A percentile compares a stretch with the other conserved stretches of the same genome.
phyloP scores from a whole-genome alignment of 2,888 invertebrate genomes.

The Lasius fuliginosus region DNA sequence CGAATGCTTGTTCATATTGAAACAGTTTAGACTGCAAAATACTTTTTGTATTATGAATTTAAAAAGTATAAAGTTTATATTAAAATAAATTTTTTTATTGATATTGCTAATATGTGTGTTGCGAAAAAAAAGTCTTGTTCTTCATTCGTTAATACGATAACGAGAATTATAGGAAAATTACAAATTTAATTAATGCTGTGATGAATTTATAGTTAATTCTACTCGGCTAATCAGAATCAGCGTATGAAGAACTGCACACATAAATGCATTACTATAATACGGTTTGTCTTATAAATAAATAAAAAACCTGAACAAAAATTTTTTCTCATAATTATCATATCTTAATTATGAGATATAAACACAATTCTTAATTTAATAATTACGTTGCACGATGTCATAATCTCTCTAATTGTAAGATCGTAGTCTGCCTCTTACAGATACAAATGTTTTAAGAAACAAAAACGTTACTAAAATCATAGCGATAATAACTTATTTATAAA shows the following conservation, averaged over 20 bases:
- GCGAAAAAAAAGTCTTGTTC: neutral
- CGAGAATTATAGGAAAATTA: neutral
- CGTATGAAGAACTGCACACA: neutral
- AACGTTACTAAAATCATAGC: neutral
- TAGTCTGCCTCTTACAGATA: neutral
- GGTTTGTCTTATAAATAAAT: constrained; percentile 4
- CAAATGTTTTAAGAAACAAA: neutral
- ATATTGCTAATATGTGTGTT: neutral
- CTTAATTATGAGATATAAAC: constrained; percentile 10
- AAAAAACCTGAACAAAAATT: neutral
- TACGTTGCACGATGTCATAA: neutral
- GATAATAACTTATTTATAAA: constrained; percentile 1
- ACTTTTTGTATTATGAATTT: neutral
- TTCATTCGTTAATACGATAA: neutral
- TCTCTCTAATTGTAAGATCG: neutral
- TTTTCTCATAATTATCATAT: neutral
- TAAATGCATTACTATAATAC: neutral
- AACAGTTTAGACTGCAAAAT: neutral
- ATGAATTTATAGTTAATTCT: constrained; percentile 4
- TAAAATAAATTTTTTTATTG: constrained; percentile 10
- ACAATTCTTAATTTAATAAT: constrained; percentile 20
- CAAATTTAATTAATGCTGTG: neutral
- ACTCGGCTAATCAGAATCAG: neutral
- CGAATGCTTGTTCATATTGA: neutral
- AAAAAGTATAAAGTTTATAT: neutral